These are phyloP conservation scores for Uloborus plumipes DNA, from an alignment of 2,888 invertebrate species.

Conservation along the genomic window DNA sequence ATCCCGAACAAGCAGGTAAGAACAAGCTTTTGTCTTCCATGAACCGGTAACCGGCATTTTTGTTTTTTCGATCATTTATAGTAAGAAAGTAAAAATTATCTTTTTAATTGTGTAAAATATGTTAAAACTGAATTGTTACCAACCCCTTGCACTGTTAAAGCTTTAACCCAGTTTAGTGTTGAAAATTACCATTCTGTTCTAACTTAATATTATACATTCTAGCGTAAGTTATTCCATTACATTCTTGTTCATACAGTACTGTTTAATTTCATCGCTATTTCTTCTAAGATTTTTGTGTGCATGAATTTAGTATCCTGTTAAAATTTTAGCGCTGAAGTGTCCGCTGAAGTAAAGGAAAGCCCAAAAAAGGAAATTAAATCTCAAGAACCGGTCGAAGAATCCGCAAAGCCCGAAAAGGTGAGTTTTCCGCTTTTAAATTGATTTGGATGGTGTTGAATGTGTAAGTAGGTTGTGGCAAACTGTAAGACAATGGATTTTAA, in stretches of 20 bases:
- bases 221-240: neutral
- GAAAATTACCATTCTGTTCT: too few relatives aligned
- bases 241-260: neutral
- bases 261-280: neutral
- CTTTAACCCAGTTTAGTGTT: too few relatives aligned
- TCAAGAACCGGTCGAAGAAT: conserved; percentile 28
- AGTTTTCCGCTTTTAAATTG: neutral
- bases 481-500: neutral
- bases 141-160: too few relatives aligned
- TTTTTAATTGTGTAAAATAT: neutral
- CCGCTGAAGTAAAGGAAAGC: conserved; percentile 45
- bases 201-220: neutral
- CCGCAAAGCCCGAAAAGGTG: conserved; percentile 31
- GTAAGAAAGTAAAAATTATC: neutral
- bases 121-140: too few relatives aligned
- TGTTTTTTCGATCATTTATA: neutral
- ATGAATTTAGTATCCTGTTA: neutral
- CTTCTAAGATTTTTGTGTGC: neutral
- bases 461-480: too few relatives aligned
- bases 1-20: conserved; percentile 59
- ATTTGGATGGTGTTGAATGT: neutral
- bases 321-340: conserved; percentile 48
- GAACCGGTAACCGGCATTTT: neutral
- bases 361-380: conserved; percentile 42
- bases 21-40: conserved; percentile 14